Conservation (phyloP, 2,797 vertebrate genomes). For the Neosalanx taihuensis region DNA sequence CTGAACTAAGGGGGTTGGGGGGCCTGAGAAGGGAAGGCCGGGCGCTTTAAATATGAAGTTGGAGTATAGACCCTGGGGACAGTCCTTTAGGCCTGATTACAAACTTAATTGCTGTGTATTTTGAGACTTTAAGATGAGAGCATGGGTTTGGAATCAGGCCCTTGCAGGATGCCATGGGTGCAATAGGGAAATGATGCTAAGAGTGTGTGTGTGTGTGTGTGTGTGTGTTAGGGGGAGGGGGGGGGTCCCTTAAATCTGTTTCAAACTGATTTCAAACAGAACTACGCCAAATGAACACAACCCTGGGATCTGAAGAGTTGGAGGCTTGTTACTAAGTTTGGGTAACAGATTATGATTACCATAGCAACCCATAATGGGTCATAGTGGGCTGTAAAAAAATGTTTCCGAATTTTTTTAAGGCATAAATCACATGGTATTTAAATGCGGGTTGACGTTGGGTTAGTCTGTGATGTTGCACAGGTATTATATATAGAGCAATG, state of each 20-base stretch:
- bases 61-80: constrained; percentile 28
- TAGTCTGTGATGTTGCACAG: constrained; percentile 25
- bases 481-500: constrained; percentile 25
- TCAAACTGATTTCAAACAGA: too few species aligned
- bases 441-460: not conserved
- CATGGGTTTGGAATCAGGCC: not conserved
- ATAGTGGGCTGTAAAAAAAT: not conserved
- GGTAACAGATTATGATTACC: constrained; percentile 39
- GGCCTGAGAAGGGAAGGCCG: constrained; percentile 4
- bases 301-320: not conserved
- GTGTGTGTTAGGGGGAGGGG: too few species aligned
- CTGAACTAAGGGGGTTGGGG: constrained; percentile 57
- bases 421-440: not conserved
- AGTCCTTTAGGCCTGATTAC: constrained; percentile 19
- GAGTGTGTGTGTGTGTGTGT: too few species aligned
- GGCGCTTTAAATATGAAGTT: constrained; percentile 21
- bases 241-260: too few species aligned
- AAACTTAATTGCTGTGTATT: constrained; percentile 21
- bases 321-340: not conserved
- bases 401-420: not conserved
- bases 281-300: not conserved
- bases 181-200: not conserved
- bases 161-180: not conserved
- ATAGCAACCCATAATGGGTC: constrained; percentile 7
- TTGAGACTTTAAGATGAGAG: not conserved